Evolutionary conservation across 1,140 invertebrate species (phyloP).

Genomic region (Drosophila pseudoananassae): DNA sequence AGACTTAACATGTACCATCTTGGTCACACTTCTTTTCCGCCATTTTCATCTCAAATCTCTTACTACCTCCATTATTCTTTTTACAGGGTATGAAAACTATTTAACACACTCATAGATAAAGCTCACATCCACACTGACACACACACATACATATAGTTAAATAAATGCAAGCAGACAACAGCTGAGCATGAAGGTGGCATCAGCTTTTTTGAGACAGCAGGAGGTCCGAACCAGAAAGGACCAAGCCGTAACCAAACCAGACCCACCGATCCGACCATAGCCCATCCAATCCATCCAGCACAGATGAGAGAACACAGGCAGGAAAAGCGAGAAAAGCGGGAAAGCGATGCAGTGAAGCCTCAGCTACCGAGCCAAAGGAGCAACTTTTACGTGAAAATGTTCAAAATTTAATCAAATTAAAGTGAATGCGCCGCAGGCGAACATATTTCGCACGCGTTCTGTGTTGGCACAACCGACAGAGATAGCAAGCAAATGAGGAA

Average conservation of each 20-base stretch:
- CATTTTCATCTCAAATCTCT: background rate
- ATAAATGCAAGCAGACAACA: constrained; percentile 64
- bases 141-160: background rate
- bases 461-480: constrained; percentile 20
- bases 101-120: constrained; percentile 33
- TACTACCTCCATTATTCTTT: background rate
- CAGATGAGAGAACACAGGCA: constrained; percentile 37
- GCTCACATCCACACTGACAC: constrained; percentile 5
- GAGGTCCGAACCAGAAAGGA: constrained; percentile 32
- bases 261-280: constrained; percentile 31
- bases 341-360: constrained; percentile 32
- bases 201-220: constrained; percentile 56
- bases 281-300: constrained; percentile 51
- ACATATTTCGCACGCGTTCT: constrained; percentile 76
- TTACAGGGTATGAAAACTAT: constrained; percentile 61
- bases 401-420: constrained; percentile 84
- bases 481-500: background rate
- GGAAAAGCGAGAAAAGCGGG: constrained; percentile 32
- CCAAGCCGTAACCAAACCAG: constrained; percentile 28
- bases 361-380: constrained; percentile 55
- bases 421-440: constrained; percentile 80
- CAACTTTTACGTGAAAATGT: constrained; percentile 82
- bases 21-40: background rate
- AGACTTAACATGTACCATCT: no score
- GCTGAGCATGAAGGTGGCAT: constrained; percentile 65